Evolutionary conservation across 2,113 vertebrate species (phyloP).

Genomic region (Pelodiscus sinensis): DNA sequence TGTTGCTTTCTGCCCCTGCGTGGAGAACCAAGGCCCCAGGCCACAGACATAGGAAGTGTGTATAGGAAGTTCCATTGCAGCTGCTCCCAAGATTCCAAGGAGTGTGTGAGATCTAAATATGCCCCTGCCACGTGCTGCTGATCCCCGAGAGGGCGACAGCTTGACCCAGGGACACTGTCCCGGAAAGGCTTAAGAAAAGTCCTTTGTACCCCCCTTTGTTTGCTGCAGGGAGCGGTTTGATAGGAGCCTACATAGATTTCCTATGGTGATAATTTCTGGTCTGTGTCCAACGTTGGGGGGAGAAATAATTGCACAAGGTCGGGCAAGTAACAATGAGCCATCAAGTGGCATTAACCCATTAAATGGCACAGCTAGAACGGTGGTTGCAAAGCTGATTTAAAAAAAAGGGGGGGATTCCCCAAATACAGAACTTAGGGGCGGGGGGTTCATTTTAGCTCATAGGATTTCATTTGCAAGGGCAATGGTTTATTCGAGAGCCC

Average conservation of each 20-base stretch:
- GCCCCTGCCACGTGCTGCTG: too few relatives aligned
- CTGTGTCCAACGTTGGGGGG: background rate
- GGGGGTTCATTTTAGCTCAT: background rate
- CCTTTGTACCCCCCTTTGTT: background rate
- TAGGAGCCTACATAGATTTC: background rate
- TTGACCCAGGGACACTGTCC: too few relatives aligned
- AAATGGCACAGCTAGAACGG: background rate
- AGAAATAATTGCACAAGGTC: background rate
- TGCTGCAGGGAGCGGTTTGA: background rate
- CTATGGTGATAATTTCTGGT: background rate
- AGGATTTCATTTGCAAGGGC: too few relatives aligned
- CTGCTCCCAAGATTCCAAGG: too few relatives aligned
- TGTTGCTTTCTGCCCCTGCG: background rate
- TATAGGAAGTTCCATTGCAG: too few relatives aligned
- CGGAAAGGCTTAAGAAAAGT: too few relatives aligned
- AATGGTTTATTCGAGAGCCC: background rate
- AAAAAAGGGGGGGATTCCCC: background rate
- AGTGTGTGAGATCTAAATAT: too few relatives aligned
- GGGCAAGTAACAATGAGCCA: background rate
- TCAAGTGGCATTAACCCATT: background rate
- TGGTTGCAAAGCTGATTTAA: background rate
- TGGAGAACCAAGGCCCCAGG: too few relatives aligned
- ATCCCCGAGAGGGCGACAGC: too few relatives aligned
- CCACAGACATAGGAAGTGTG: too few relatives aligned
- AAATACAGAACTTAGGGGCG: background rate